Evolutionary conservation across 2,797 vertebrate species (phyloP).

Genomic region (Novumbra hubbsi): DNA sequence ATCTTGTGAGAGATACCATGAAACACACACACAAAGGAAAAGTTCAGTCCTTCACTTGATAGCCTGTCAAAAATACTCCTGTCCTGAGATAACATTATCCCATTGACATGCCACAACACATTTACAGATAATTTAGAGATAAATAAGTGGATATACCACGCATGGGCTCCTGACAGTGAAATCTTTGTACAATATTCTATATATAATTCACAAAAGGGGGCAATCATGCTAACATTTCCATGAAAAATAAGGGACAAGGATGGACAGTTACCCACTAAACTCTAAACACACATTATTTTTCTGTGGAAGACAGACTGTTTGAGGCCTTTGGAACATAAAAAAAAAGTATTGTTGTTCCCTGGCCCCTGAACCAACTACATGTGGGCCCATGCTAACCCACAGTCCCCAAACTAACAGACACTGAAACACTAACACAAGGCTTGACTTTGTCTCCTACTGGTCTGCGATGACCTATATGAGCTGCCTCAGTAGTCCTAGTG

Average conservation of each 20-base stretch:
- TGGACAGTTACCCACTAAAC: no score
- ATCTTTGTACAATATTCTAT: background rate
- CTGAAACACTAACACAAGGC: background rate
- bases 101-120: no score
- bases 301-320: no score
- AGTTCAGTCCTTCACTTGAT: no score
- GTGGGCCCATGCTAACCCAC: background rate
- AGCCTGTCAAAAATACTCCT: no score
- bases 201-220: background rate
- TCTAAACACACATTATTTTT: no score
- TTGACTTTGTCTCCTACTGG: constrained; percentile 12
- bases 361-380: background rate
- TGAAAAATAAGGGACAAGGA: no score
- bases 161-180: background rate
- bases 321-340: background rate
- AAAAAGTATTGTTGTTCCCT: background rate
- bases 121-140: no score
- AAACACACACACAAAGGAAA: no score
- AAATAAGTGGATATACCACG: background rate
- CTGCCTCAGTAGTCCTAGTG: background rate
- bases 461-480: constrained; percentile 1
- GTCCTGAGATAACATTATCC: no score
- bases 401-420: background rate
- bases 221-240: background rate
- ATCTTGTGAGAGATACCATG: no score